Base-by-base conservation (phyloP, 2,113 vertebrate genomes). In the Odobenus rosmarus region DNA sequence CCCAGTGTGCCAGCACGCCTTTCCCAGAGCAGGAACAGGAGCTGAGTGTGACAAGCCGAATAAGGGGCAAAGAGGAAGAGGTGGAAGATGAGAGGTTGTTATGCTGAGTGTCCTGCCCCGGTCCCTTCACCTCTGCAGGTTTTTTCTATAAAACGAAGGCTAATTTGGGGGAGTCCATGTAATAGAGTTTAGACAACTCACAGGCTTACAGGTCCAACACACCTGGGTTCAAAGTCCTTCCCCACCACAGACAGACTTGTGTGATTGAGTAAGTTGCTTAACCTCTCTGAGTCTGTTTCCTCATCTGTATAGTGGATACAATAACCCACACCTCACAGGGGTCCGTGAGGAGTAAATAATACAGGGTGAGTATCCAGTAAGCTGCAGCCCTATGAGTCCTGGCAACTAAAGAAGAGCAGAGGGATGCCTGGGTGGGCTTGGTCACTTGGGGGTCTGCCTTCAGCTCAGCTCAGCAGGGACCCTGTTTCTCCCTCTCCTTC, bases 21-120 rank as follows among this genome's bases (percentile, higher is more conserved):
- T 33, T 46, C 87, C 3, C 12, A 49, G 36, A 24, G 69, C 57
- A 19, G 81, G 21, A 23, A 2, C 59, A 19, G 31, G 57, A 67
- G 23, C 1, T 0, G 24, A 11, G 0, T 24, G n/a, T 15, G n/a
- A 33, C 5, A 9, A 57, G 42, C 16, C 19, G 9, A 62, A 26
- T 0, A 36, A 46, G 18, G 62, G 21, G 49, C 53, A 57, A 46
- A 31, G 1, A 2, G 3, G 18, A 10, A 18, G 36, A 39, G 49
- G 8, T 31, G 19, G 67, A 42, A 16, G 42, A 28, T 3, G 1
- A n/a, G 23, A 26, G 59, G 59, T 9, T 61, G 24, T 61, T 61
- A 5, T 24, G 59, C 24, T 61, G 15, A 4, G 11, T 39, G 77
- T 28, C 23, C 67, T 33, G 16, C 16, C 28, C 24, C 11, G 28